Evolutionary conservation across 2,888 invertebrate genomes (phyloP).

Genomic region (Dastarcus helophoroides): DNA sequence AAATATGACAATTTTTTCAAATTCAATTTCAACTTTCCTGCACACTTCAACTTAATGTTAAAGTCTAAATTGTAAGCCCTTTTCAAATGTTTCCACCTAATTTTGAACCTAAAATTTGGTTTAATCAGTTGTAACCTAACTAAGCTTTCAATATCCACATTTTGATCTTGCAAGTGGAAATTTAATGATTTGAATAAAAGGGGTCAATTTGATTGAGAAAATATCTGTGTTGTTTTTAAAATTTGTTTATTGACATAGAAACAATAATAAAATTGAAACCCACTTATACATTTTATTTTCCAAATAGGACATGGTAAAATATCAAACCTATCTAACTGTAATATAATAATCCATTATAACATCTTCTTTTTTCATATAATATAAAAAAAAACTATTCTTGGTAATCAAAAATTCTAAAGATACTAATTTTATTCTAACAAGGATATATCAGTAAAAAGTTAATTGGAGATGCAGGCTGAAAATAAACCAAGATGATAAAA

Average conservation of each 20-base stretch:
- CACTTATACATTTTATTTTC: slow-evolving; percentile 17
- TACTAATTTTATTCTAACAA: slow-evolving; percentile 1
- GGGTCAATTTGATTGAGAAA: no score
- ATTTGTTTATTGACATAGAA: slow-evolving; percentile 25
- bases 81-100: no score
- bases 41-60: no score
- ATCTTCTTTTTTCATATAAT: slow-evolving; percentile 18
- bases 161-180: no score
- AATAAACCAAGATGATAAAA: slow-evolving; percentile 7
- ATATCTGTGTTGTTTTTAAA: slow-evolving; percentile 14
- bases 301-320: slow-evolving; percentile 18
- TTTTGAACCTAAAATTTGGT: no score
- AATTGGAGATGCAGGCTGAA: neutral
- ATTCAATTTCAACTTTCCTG: no score
- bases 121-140: no score
- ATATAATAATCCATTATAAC: slow-evolving; percentile 20
- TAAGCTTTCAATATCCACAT: no score
- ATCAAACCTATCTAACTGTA: slow-evolving; percentile 22
- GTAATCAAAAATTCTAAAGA: slow-evolving; percentile 8
- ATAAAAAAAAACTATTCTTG: slow-evolving; percentile 12
- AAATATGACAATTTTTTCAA: no score
- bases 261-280: slow-evolving; percentile 26
- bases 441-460: slow-evolving; percentile 10
- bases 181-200: no score
- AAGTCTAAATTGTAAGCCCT: no score